Conservation (phyloP, 2,888 invertebrate species). For the Aquatica leii region DNA sequence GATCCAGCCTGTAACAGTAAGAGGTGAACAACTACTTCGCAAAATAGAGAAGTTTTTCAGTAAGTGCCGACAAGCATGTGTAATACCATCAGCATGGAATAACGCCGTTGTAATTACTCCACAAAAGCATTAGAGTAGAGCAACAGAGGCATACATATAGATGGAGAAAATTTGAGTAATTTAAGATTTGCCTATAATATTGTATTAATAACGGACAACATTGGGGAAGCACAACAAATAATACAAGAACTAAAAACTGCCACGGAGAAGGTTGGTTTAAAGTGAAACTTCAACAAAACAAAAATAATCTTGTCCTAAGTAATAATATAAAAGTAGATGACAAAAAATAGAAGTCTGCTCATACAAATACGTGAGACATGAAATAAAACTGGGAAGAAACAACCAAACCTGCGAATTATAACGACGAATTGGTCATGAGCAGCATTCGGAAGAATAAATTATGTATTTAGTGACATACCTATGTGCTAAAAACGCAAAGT, state of each 20-base stretch:
- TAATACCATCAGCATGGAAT: constrained; percentile 13
- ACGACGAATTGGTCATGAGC: not conserved
- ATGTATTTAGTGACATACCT: not conserved
- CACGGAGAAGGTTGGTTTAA: too few relatives aligned
- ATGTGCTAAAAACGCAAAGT: not conserved
- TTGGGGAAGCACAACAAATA: too few relatives aligned
- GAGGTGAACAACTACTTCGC: constrained; percentile 2
- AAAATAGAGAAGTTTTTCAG: not conserved
- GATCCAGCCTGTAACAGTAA: not conserved
- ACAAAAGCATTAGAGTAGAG: not conserved
- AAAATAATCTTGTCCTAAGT: too few relatives aligned
- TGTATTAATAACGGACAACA: too few relatives aligned
- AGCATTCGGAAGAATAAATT: not conserved
- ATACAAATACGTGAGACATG: constrained; percentile 6
- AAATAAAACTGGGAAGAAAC: not conserved
- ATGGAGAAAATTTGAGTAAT: too few relatives aligned
- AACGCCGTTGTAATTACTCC: not conserved
- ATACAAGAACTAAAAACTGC: too few relatives aligned
- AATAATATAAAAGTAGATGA: too few relatives aligned
- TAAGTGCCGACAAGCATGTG: not conserved
- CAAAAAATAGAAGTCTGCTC: too few relatives aligned
- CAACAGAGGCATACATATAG: too few relatives aligned
- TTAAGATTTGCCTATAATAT: too few relatives aligned
- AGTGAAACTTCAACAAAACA: too few relatives aligned
- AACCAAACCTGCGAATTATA: not conserved